Base-by-base conservation (phyloP, 1,140 invertebrate species). In the Streblospio benedicti region DNA sequence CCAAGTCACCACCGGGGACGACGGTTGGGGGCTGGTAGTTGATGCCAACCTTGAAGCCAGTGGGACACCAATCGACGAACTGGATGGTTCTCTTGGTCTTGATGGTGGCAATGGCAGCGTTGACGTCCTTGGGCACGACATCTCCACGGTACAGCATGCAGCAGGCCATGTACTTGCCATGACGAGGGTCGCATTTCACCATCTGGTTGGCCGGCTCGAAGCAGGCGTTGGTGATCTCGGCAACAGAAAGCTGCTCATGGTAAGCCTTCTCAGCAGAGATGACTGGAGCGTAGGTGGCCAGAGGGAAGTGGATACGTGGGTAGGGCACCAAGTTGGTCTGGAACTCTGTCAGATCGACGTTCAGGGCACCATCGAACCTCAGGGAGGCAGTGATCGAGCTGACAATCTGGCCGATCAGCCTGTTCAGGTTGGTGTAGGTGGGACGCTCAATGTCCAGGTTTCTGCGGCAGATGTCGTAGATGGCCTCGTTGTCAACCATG, bases 161-260 rank as follows among this genome's bases (percentile, higher is more conserved):
- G 45, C 75, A 64, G n/a, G 59, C 59, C 58, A 60, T 60, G 58
- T 60, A n/a, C n/a, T n/a, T n/a, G n/a, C n/a, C n/a, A n/a, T n/a
- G n/a, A n/a, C n/a, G n/a, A n/a, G n/a, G n/a, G n/a, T n/a, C n/a
- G n/a, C n/a, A n/a, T n/a, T n/a, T n/a, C n/a, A n/a, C n/a, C n/a
- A n/a, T n/a, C n/a, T 57, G 89, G 80, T 90, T 92, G 68, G 85
- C 85, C 33, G 88, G 86, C 75, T 91, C 89, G 77, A 92, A 92
- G 76, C 88, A 90, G n/a, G 87, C 85, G 73, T 86, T 88, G 67
- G 89, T 91, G 69, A 91, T 90, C 73, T 91, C 88, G 32, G 84
- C 83, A 16, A 91, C 68, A 6, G 62, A 62, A 1, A 67, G 32
- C 57, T n/a, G n/a, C n/a, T n/a, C n/a, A n/a, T n/a, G n/a, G n/a